Base-by-base conservation (phyloP, 2,113 vertebrate species). In the Varanus komodoensis region DNA sequence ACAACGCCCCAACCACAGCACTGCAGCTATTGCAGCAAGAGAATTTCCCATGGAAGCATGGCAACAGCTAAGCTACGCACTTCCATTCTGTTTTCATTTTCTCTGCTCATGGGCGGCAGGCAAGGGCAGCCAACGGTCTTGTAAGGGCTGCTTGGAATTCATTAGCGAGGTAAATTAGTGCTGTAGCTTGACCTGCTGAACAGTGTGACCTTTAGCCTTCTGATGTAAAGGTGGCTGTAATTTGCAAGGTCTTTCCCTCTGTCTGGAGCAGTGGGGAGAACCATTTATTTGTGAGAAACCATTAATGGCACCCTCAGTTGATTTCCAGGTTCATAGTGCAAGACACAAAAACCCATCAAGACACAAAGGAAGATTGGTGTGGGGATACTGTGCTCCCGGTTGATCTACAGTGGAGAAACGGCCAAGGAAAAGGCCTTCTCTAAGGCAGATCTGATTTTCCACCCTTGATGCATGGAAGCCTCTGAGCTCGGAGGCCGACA, bases 51-150 rank as follows among this genome's bases (percentile, higher is more conserved):
- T 89, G 91, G 92, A 93, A 92, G 93, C 90, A 93, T 93, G 95
- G 96, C 94, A 95, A 86, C 90, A 90, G 91, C 94, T 94, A 93
- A 86, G 95, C 94, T 94, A 95, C 96, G 92, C 92, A 94, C 94
- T 94, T 95, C 96, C 96, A 95, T 94, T 94, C 90, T 93, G 95
- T 96, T 96, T 92, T 95, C 94, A 96, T 96, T 95, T 95, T 82
- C 91, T 90, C 90, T 80, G 73, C 87, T 90, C 90, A 90, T 87
- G 93, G 61, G 71, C 92, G 93, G 95, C 95, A 94, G 91, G 91
- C 89, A 92, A 90, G 75, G 89, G 92, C 95, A 93, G 91, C 95
- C 94, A 95, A 92, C 95, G 95, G 94, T 92, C 89, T 91, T 94
- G 50, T 82, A 85, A 87, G 88, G 91, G 91, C 93, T 95, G 94